phyloP scores from a whole-genome alignment of 2,113 vertebrate genomes.

The Ranitomeya variabilis region DNA sequence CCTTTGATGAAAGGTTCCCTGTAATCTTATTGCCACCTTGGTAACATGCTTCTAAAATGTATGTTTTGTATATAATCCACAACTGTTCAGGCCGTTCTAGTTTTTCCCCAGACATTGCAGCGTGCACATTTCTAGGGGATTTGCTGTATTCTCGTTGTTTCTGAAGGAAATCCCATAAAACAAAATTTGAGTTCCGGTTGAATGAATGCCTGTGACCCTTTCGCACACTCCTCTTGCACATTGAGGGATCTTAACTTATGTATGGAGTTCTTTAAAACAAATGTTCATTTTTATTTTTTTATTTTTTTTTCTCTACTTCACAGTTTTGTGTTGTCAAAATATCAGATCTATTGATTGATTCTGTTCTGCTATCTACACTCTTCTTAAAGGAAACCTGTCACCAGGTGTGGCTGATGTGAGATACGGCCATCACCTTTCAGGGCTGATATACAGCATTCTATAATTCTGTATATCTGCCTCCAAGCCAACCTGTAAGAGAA shows the following conservation, averaged over 20 bases:
- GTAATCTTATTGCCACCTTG: too few relatives aligned
- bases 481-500: too few relatives aligned
- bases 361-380: too few relatives aligned
- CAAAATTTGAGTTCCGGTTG: conserved; percentile 54
- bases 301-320: neutral
- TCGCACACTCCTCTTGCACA: conserved; percentile 31
- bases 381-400: too few relatives aligned
- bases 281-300: neutral
- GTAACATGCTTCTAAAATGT: too few relatives aligned
- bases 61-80: neutral
- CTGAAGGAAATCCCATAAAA: conserved; percentile 49
- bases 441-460: too few relatives aligned
- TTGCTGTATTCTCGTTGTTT: conserved; percentile 38
- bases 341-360: neutral
- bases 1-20: too few relatives aligned
- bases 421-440: too few relatives aligned
- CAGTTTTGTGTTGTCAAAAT: neutral
- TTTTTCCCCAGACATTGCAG: conserved; percentile 11
- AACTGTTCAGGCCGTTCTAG: neutral
- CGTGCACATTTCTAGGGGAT: conserved; percentile 24
- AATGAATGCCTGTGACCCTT: conserved; percentile 50
- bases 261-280: neutral
- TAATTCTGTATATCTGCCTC: too few relatives aligned
- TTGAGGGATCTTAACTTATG: neutral
- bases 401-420: too few relatives aligned